These are phyloP conservation scores for Ahaetulla prasina DNA, from an alignment of 2,113 vertebrate genomes.

Conservation along the genomic window DNA sequence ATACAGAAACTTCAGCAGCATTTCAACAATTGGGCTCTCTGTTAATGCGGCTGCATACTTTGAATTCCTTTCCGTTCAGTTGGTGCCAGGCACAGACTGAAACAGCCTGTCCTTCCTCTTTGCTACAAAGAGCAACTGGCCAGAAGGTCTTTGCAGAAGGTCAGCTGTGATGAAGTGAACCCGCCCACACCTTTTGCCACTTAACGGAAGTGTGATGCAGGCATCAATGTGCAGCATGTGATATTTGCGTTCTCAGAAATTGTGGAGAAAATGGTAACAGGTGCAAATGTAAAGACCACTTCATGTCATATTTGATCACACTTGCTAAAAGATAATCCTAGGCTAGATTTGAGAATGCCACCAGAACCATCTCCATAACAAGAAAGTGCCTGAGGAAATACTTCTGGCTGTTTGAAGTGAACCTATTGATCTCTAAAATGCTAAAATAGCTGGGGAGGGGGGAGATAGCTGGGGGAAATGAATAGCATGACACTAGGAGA, in stretches of 20 bases:
- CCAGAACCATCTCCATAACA: background rate
- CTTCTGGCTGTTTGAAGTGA: background rate
- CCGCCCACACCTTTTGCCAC: conserved; percentile 18
- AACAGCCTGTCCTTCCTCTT: conserved; percentile 27
- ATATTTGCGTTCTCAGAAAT: background rate
- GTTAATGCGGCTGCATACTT: conserved; percentile 39
- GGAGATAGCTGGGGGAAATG: background rate
- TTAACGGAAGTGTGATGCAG: background rate
- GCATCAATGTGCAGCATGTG: background rate
- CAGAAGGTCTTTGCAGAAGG: conserved; percentile 45
- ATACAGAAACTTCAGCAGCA: background rate
- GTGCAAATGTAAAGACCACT: background rate
- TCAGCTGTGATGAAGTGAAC: conserved; percentile 19
- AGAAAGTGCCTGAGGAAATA: background rate
- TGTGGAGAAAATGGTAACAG: conserved; percentile 10
- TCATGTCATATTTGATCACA: background rate
- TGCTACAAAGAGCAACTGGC: conserved; percentile 24
- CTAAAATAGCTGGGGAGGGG: background rate
- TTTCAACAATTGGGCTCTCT: conserved; percentile 30
- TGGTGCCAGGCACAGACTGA: conserved; percentile 66
- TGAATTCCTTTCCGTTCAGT: conserved; percentile 44
- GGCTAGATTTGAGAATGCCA: background rate
- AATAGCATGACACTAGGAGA: background rate
- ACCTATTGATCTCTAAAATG: background rate
- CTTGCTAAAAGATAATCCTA: background rate